Evolutionary conservation across 2,113 vertebrate species (phyloP).

Genomic region (Scartelaos histophorus): DNA sequence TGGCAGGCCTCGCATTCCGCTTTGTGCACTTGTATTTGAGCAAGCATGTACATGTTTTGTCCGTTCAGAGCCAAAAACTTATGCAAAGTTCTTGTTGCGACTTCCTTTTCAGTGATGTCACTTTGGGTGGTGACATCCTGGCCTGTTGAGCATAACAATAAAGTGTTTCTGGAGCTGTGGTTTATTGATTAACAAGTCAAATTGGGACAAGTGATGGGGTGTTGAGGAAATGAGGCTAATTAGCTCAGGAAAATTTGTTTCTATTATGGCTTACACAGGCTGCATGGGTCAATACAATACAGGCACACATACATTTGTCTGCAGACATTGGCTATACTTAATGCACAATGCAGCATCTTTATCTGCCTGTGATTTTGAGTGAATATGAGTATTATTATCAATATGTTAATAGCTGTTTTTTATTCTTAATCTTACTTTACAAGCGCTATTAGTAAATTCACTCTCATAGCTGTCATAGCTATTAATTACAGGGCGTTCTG

Average conservation of each 20-base stretch:
- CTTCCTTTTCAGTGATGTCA: constrained; percentile 50
- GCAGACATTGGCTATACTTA: not conserved
- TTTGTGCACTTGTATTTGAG: not conserved
- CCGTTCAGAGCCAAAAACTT: constrained; percentile 13
- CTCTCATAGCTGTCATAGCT: not conserved
- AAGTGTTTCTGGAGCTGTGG: constrained; percentile 22
- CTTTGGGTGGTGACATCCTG: constrained; percentile 35
- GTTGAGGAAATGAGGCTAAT: constrained; percentile 58
- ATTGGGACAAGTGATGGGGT: constrained; percentile 13
- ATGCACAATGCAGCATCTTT: not conserved
- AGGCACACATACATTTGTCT: not conserved
- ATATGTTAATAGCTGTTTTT: not conserved
- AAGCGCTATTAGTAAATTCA: not conserved
- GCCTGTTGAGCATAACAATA: constrained; percentile 12
- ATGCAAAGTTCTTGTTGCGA: constrained; percentile 8
- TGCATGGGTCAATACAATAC: constrained; percentile 24
- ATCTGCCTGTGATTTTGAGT: not conserved
- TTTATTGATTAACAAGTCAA: constrained; percentile 46
- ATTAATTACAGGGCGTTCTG: not conserved
- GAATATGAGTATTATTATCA: not conserved
- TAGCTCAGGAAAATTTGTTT: constrained; percentile 29
- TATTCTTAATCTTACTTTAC: no score
- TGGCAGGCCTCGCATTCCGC: constrained; percentile 1
- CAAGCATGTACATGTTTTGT: constrained; percentile 7
- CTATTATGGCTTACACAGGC: constrained; percentile 3